These are phyloP conservation scores for Takifugu bimaculatus DNA, from an alignment of 2,113 vertebrate genomes.

Conservation along the genomic window DNA sequence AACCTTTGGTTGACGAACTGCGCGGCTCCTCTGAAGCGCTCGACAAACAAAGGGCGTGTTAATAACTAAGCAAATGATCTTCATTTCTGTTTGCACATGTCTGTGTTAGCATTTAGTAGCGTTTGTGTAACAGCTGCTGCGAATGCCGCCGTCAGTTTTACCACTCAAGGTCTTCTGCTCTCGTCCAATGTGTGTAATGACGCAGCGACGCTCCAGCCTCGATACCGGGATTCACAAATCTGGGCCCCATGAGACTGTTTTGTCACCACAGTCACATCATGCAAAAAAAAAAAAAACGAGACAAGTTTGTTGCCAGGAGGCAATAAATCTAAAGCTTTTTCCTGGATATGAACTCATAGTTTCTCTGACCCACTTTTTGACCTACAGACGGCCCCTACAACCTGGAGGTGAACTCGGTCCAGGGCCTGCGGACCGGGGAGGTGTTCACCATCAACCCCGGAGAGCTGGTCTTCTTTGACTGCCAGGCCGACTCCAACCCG, in stretches of 20 bases:
- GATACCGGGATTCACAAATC: too few relatives aligned
- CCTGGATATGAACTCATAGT: not conserved
- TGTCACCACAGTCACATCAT: too few relatives aligned
- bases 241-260: too few relatives aligned
- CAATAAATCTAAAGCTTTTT: too few relatives aligned
- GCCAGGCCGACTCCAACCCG: slow-evolving; percentile 92
- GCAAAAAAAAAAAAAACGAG: too few relatives aligned
- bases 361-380: slow-evolving; percentile 7
- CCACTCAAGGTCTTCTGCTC: too few relatives aligned
- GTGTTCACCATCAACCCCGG: slow-evolving; percentile 89
- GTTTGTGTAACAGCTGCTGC: not conserved
- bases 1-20: too few relatives aligned
- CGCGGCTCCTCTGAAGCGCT: too few relatives aligned
- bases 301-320: too few relatives aligned
- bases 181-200: too few relatives aligned
- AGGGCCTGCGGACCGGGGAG: slow-evolving; percentile 81
- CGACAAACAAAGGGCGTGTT: not conserved
- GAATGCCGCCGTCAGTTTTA: not conserved
- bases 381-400: slow-evolving; percentile 92
- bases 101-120: slow-evolving; percentile 13
- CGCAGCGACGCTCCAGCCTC: too few relatives aligned
- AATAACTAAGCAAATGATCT: slow-evolving; percentile 1
- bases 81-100: slow-evolving; percentile 28
- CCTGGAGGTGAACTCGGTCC: slow-evolving; percentile 85
- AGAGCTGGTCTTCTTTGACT: slow-evolving; percentile 85